Conservation (phyloP, 2,113 vertebrate genomes). For the Syrrhaptes paradoxus region DNA sequence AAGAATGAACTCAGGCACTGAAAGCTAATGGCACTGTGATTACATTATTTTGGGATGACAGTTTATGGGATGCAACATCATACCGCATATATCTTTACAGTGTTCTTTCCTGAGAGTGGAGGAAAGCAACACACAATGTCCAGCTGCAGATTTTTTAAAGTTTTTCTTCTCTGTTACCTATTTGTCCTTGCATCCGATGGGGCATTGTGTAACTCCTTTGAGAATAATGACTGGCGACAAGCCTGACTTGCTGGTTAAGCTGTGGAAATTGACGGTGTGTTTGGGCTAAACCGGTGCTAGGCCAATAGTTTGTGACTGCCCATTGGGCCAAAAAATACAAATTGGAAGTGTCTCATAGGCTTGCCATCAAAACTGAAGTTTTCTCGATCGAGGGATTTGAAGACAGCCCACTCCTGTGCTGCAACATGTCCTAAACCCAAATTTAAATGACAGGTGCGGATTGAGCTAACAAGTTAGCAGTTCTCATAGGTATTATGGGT, state of each 20-base stretch:
- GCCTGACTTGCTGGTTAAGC: constrained; percentile 52
- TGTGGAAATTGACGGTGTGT: constrained; percentile 42
- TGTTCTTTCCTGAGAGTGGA: background rate
- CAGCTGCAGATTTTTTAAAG: background rate
- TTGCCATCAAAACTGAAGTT: constrained; percentile 9
- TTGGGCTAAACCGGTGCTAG: constrained; percentile 27
- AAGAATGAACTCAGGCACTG: background rate
- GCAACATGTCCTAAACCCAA: background rate
- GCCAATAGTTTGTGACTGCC: constrained; percentile 33
- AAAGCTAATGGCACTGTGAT: background rate
- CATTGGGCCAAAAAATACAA: constrained; percentile 36
- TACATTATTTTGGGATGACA: background rate
- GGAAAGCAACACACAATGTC: background rate
- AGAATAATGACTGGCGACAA: constrained; percentile 36
- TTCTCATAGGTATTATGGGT: background rate
- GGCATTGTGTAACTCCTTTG: background rate
- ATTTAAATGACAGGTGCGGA: constrained; percentile 34
- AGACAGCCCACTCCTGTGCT: background rate
- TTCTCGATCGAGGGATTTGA: background rate
- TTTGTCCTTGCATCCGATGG: background rate
- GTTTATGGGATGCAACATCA: background rate
- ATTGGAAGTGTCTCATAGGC: constrained; percentile 22
- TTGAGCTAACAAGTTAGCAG: background rate
- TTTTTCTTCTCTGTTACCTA: constrained; percentile 7
- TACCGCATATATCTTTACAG: background rate